Conservation (phyloP, 2,113 vertebrate genomes). For the Pelecanoides urinatrix region DNA sequence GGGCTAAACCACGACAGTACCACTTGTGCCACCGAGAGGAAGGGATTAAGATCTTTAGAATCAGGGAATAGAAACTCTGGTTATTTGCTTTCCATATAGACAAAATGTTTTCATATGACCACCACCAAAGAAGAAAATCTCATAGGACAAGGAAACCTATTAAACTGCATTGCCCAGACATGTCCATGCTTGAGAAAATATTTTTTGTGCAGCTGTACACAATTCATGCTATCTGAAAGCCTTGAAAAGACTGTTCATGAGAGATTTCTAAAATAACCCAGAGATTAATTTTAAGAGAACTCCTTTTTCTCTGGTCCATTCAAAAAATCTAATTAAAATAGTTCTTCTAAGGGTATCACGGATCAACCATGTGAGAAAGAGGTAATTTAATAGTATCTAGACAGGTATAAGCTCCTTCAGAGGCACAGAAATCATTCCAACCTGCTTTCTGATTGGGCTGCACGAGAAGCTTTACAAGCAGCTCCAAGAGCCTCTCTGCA, state of each 20-base stretch:
- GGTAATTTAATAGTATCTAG: conserved; percentile 36
- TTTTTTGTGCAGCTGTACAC: neutral
- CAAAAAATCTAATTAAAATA: conserved; percentile 51
- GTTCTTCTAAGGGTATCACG: neutral
- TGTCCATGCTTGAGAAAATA: neutral
- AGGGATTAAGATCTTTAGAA: neutral
- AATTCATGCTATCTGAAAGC: neutral
- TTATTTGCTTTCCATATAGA: neutral
- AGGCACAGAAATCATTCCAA: neutral
- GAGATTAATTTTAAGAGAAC: conserved; percentile 19
- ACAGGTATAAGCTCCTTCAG: conserved; percentile 34
- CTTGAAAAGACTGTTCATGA: neutral
- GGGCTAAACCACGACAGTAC: neutral
- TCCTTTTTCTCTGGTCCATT: neutral
- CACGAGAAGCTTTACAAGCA: neutral
- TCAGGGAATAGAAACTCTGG: neutral
- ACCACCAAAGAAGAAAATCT: neutral
- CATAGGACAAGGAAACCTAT: neutral
- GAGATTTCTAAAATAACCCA: neutral
- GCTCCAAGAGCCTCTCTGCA: neutral
- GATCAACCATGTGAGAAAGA: conserved; percentile 9
- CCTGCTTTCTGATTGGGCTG: neutral
- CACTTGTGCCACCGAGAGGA: neutral
- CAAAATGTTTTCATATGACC: neutral
- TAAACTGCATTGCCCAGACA: neutral